Base-by-base conservation (phyloP, 2,888 invertebrate species). In the Ectropis crepuscularia region DNA sequence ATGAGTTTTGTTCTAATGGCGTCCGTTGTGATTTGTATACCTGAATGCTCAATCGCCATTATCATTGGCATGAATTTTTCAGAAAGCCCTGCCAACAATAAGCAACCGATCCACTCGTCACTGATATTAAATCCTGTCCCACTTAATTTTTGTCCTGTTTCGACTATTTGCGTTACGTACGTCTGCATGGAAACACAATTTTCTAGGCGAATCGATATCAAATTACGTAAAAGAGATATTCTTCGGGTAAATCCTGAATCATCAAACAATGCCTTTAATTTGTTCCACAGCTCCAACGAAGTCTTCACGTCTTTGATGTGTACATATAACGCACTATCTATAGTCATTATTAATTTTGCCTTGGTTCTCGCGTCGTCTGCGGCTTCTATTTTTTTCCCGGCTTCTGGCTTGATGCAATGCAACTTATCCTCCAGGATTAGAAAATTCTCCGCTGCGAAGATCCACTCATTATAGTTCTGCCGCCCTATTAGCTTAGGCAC, bases 381-480 rank as follows among this genome's bases (percentile, higher is more conserved):
- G 11, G 47, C 47, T 47, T 16, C 47, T 47, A 16, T 47, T 47
- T 9, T 16, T 6, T 16, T 47, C 12, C 12, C 16, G 16, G 47
- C 16, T 16, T 47, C 47, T 16, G 16, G 16, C 16, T 47, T 47
- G 47, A 47, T 47, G 47, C 12, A 47, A 47, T 47, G 12, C 11
- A 16, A 47, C 47, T 12, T 47, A 12, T 16, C 47, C 47, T 47
- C 47, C 47, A 47, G 47, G 11, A 68, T 49, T 54, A 68, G 41
- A 53, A 68, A 63, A 68, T 65, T 68, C 58, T 65, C 68, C 50
- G 68, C 68, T 28, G 63, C 68, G 41, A 65, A 68, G 48, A 63
- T 63, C 64, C 16, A 28, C 16, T 28, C 16, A 28, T 28, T 28
- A 2, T 28, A 28, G 16, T 28, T 28, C 16, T 28, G 16, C 16